Evolutionary conservation across 2,113 vertebrate genomes (phyloP), one percentile per base, ranked within the genome.

Genomic region (Ochotona curzoniae): DNA sequence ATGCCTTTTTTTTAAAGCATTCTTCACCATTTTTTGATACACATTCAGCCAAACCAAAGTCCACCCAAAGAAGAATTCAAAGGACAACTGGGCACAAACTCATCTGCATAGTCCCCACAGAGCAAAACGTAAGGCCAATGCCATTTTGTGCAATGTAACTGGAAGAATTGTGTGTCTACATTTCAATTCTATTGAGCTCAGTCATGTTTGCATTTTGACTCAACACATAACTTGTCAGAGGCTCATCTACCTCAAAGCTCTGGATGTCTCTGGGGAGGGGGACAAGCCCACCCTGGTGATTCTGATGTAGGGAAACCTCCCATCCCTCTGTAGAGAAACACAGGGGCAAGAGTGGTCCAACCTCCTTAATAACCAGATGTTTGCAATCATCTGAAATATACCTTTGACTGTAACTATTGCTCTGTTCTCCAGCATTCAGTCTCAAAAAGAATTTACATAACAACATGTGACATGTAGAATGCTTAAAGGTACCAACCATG

Each of bases 301-400:
- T 83, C 78, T 91, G 47, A 73, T 25, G 3, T 82, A 44, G 35
- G 81, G 61, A 89, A 94, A 57, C 64, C 79, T 61, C 49, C 5
- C 0, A 23, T 87, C 32, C 71, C 71, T 79, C 69, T 26, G 25
- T 3, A n/a, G 75, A 63, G 23, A 7, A 87, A 93, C 74, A 93
- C 73, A 85, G 66, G 67, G 73, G 54, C 84, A 92, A 94, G 96
- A 87, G 96, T 64, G 89, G 97, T 96, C 97, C 97, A 98, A 98
- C 98, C 97, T 98, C 98, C 98, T 98, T 98, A 97, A 98, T 96
- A 97, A 97, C 96, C 98, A 98, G 97, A 98, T 98, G 98, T 95
- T 98, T 96, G 96, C 97, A 97, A 96, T 98, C 97, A 97, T 96
- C 96, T 96, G 97, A 97, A 97, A 97, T 96, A 93, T 61, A 97